Conservation (phyloP, 2,113 vertebrate genomes). For the Erythrocercus mccallii region DNA sequence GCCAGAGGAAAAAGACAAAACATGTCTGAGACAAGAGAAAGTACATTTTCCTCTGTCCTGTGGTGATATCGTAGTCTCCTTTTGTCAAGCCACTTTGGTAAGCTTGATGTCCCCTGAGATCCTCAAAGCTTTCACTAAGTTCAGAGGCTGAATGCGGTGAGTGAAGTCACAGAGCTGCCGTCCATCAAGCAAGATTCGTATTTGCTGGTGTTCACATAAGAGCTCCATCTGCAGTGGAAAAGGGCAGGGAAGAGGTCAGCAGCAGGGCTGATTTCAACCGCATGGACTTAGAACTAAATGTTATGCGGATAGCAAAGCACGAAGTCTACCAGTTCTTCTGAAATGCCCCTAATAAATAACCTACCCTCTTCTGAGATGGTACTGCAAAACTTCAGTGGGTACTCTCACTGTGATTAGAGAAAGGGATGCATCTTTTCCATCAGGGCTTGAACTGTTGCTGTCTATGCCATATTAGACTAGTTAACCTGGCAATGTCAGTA, state of each 20-base stretch:
- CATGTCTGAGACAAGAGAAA: background rate
- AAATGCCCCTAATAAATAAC: background rate
- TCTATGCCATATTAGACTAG: background rate
- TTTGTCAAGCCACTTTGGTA: slow-evolving; percentile 86
- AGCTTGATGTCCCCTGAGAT: slow-evolving; percentile 85
- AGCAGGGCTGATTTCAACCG: background rate
- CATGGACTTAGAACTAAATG: background rate
- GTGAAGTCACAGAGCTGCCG: slow-evolving; percentile 85
- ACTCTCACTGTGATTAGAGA: background rate
- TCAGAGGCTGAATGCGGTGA: slow-evolving; percentile 78
- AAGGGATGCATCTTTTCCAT: background rate
- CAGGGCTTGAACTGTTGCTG: background rate
- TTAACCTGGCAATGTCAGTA: background rate
- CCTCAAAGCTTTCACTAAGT: slow-evolving; percentile 79
- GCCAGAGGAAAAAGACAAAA: background rate
- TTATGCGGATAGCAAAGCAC: background rate
- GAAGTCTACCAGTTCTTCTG: background rate
- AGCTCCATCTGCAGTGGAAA: slow-evolving; percentile 83
- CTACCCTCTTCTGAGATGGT: background rate
- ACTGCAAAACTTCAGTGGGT: background rate
- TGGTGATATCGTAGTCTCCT: background rate
- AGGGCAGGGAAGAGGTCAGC: background rate
- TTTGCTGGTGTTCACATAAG: slow-evolving; percentile 90
- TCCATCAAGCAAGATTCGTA: slow-evolving; percentile 86
- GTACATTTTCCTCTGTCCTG: background rate